Base-by-base conservation (phyloP, 2,797 vertebrate genomes). In the Cossypha dichroa region DNA sequence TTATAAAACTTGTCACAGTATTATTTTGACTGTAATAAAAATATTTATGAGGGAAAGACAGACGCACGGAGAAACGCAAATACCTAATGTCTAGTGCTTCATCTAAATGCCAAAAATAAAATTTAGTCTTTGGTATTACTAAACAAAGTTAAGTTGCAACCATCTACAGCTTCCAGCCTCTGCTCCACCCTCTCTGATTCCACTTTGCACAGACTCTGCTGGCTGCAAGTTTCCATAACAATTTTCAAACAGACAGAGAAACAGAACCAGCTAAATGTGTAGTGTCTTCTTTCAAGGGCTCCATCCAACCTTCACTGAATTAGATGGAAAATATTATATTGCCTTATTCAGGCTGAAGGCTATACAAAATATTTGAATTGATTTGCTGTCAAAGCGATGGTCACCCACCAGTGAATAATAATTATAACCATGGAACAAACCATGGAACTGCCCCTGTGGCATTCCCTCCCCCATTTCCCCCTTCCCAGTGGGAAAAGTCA, bases 61-160 rank as follows among this genome's bases (percentile, higher is more conserved):
- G 26, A 69, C 33, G 41, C 29, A 84, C 0, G 0, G 43, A 56
- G 29, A 72, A 67, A 83, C 52, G 46, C 16, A 63, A 54, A 63
- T 28, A 51, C 5, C 7, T 43, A 28, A 70, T 0, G 0, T 19
- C 28, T 46, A 85, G 13, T 67, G 51, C 18, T 41, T 75, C 0
- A 2, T 59, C 67, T 94, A 89, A 88, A 82, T 85, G 72, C 54
- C 74, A 67, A 63, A 96, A 97, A 95, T 70, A 95, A 95, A 94
- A 94, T 80, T 58, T 70, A 20, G 36, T 97, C 97, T 97, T 97
- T 98, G 97, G 97, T 97, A 96, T 95, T 92, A 74, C 78, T 91
- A 95, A 97, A 88, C 25, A 74, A 83, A 94, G 83, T 78, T 92
- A 94, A 93, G 78, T 76, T 81, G 81, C 77, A 84, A 54, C 45